Base-by-base conservation (phyloP, 1,140 invertebrate species). In the Zaprionus camerounensis region DNA sequence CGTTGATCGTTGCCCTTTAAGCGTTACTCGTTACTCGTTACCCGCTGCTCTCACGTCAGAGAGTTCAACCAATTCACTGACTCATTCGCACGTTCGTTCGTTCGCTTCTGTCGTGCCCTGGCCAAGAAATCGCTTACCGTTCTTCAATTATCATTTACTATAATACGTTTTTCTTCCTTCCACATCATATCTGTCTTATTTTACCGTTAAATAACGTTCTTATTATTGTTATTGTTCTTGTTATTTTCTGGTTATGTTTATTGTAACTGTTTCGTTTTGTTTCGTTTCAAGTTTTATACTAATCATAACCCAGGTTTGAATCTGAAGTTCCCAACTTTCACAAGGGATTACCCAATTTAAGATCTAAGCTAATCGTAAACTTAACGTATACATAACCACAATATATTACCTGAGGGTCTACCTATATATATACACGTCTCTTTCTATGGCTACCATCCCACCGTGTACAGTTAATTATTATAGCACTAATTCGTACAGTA, bases 281-380 rank as follows among this genome's bases (percentile, higher is more conserved):
- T 71, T 61, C 53, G 46, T 67, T 69, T 13, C n/a, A 31, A 55
- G 41, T 53, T 71, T 31, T 56, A 24, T 80, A 86, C 83, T 86
- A 86, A 86, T 87, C 56, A 70, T 64, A 53, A 57, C 38, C 26
- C 26, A 22, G 68, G 57, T 66, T 46, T 63, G 41, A 22, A 44
- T 24, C 24, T 53, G 26, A 53, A 46, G 17, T 41, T n/a, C 5
- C 15, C 38, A n/a, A 17, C 0, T 46, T 17, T 31, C 38, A 36
- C 24, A 15, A 15, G 5, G 55, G 64, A 22, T 49, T 55, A 13
- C 9, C 24, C 55, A 65, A 67, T 53, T 44, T n/a, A 65, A 70
- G 34, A 38, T n/a, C 11, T 76, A 76, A 69, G 55, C 24, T 51
- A 51, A 56, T 34, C 38, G 9, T 62, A 59, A 66, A 34, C 26